A percentile compares a stretch with the other conserved stretches of the same genome.
These are phyloP conservation scores for Arctopsyche grandis DNA, from an alignment of 1,140 invertebrate species.

Conservation along the genomic window DNA sequence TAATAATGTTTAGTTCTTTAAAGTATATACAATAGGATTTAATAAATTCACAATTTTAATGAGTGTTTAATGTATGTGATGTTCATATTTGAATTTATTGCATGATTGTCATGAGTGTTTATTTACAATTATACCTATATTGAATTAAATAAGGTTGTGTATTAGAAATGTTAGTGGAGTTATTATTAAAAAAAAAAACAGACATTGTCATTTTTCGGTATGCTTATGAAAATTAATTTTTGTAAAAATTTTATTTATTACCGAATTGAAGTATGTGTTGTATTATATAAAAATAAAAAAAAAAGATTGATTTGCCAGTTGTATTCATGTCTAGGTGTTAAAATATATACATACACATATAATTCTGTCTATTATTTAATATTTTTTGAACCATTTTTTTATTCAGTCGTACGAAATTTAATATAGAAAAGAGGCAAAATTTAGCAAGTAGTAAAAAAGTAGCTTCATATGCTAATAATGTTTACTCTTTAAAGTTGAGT, in stretches of 20 bases:
- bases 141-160: constrained; percentile 14
- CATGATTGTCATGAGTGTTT: background rate
- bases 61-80: background rate
- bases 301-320: constrained; percentile 49
- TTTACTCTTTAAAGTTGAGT: no score
- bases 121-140: background rate
- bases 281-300: constrained; percentile 46
- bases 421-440: no score
- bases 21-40: background rate
- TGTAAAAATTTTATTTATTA: constrained; percentile 37
- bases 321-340: constrained; percentile 51
- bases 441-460: no score
- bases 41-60: background rate
- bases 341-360: constrained; percentile 49
- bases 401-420: no score
- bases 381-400: background rate
- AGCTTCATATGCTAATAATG: no score
- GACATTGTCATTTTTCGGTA: background rate
- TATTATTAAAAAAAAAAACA: background rate
- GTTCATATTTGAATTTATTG: background rate
- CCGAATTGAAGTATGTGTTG: constrained; percentile 32
- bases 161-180: background rate
- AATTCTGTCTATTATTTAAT: constrained; percentile 31
- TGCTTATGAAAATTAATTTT: constrained; percentile 7
- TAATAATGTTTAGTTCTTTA: no score